A percentile compares a stretch with the other conserved stretches of the same genome.
phyloP scores from a whole-genome alignment of 2,113 vertebrate species.

The Myrmecobius fasciatus region DNA sequence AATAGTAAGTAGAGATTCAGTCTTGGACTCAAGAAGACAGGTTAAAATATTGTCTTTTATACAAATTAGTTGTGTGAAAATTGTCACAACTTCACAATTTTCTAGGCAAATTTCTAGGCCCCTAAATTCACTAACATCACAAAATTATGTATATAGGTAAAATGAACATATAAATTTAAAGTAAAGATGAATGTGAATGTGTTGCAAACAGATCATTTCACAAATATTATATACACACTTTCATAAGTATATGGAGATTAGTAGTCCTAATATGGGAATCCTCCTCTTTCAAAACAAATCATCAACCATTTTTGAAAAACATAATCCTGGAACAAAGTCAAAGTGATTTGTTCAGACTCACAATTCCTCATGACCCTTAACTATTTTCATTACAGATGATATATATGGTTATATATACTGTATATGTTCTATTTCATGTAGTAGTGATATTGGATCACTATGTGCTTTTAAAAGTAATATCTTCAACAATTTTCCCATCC shows the following conservation, averaged over 20 bases:
- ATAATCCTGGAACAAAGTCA: neutral
- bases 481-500: slow-evolving; percentile 53
- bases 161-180: neutral
- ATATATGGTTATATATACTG: neutral
- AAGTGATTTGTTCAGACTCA: neutral
- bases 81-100: neutral
- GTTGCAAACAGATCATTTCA: slow-evolving; percentile 18
- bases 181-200: neutral
- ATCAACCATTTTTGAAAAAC: neutral
- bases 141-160: neutral
- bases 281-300: neutral
- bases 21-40: neutral
- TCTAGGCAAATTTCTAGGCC: neutral
- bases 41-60: neutral
- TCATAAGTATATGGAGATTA: neutral
- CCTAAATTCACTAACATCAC: neutral
- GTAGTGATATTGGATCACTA: neutral
- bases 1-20: neutral
- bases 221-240: neutral
- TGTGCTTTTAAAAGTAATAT: neutral
- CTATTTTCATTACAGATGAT: neutral
- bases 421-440: neutral
- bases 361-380: neutral
- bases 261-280: neutral
- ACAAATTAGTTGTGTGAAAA: neutral